A percentile compares a stretch with the other conserved stretches of the same genome.
Conservation (phyloP, 1,140 invertebrate species). For the Zaprionus tsacasi region DNA sequence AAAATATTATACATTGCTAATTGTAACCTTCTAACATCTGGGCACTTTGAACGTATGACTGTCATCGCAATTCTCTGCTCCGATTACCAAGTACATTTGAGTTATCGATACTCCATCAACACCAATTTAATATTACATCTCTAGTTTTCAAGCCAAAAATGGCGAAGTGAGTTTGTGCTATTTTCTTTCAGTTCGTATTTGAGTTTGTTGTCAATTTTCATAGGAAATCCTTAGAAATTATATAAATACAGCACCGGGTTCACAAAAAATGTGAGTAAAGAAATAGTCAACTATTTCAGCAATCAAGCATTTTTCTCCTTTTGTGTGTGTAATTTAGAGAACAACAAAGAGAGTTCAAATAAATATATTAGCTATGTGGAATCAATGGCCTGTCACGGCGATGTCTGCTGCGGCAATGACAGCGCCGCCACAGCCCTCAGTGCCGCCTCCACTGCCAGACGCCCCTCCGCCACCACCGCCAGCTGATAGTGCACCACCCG, state of each 20-base stretch:
- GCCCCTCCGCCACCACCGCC: slow-evolving; percentile 68
- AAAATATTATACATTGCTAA: too few relatives aligned
- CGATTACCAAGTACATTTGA: not conserved
- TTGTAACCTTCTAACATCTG: not conserved
- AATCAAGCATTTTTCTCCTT: not conserved
- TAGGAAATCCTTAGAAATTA: slow-evolving; percentile 13
- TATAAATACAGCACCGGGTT: slow-evolving; percentile 20
- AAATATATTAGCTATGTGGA: slow-evolving; percentile 61
- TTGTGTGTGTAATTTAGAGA: not conserved
- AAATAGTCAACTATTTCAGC: not conserved
- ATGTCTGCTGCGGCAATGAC: slow-evolving; percentile 39
- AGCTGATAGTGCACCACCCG: slow-evolving; percentile 23
- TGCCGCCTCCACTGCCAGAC: slow-evolving; percentile 70
- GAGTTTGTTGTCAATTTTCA: slow-evolving; percentile 19
- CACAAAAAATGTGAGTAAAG: not conserved
- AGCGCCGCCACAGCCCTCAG: slow-evolving; percentile 63
- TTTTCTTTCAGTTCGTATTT: slow-evolving; percentile 35
- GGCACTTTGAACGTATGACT: not conserved
- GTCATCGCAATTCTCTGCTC: not conserved
- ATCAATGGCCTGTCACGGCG: slow-evolving; percentile 61
- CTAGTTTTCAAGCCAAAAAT: slow-evolving; percentile 71
- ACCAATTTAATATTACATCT: slow-evolving; percentile 25
- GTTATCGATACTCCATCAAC: slow-evolving; percentile 11
- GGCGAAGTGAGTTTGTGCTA: slow-evolving; percentile 52
- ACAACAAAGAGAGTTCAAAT: slow-evolving; percentile 1